Evolutionary conservation across 2,888 invertebrate genomes (phyloP).

Genomic region (Teleiodes luculella): DNA sequence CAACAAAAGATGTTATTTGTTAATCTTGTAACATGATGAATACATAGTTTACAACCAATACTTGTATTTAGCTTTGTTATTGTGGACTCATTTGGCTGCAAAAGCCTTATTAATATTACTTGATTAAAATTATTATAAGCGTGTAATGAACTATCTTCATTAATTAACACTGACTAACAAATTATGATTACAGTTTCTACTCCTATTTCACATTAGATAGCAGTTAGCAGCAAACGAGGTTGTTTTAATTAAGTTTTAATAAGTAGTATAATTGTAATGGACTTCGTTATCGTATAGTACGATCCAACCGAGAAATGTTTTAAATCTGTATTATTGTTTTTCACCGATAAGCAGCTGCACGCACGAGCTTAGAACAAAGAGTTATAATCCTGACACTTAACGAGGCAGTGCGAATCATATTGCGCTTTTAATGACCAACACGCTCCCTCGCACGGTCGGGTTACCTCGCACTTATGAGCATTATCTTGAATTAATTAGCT

Average conservation of each 20-base stretch:
- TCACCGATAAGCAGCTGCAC: slow-evolving; percentile 71
- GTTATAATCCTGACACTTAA: slow-evolving; percentile 55
- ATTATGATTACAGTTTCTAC: background rate
- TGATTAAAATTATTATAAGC: background rate
- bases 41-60: background rate
- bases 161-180: background rate
- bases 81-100: too few relatives aligned
- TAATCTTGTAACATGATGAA: background rate
- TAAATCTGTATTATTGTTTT: slow-evolving; percentile 64
- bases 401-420: slow-evolving; percentile 53
- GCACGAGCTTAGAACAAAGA: slow-evolving; percentile 57
- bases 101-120: too few relatives aligned
- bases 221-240: slow-evolving; percentile 19
- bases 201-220: background rate
- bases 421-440: slow-evolving; percentile 37
- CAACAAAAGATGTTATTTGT: slow-evolving; percentile 23
- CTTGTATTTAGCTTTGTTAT: background rate
- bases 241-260: slow-evolving; percentile 35
- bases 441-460: slow-evolving; percentile 44
- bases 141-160: background rate
- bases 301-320: slow-evolving; percentile 49
- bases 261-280: slow-evolving; percentile 38
- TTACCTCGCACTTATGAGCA: slow-evolving; percentile 50
- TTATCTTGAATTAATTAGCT: slow-evolving; percentile 58
- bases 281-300: slow-evolving; percentile 48